Evolutionary conservation across 2,888 invertebrate genomes (phyloP).

Genomic region (Macrophya alboannulata): DNA sequence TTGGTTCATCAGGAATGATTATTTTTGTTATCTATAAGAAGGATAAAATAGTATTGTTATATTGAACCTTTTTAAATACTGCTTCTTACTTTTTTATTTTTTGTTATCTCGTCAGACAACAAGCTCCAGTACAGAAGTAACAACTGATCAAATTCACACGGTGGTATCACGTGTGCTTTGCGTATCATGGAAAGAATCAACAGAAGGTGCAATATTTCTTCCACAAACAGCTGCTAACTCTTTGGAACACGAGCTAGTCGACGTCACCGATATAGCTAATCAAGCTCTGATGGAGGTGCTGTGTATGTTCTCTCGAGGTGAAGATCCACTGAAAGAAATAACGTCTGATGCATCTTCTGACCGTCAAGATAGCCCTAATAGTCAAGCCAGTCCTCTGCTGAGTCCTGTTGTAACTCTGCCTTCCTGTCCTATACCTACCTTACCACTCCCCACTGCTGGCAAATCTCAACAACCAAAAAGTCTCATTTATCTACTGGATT

Average conservation of each 20-base stretch:
- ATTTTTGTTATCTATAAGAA: not conserved
- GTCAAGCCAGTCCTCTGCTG: conserved; percentile 79
- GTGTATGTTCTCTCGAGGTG: conserved; percentile 82
- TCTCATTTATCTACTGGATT: conserved; percentile 83
- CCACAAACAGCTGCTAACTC: conserved; percentile 79
- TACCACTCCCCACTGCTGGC: conserved; percentile 77
- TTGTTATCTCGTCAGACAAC: conserved; percentile 70
- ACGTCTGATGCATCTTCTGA: conserved; percentile 78
- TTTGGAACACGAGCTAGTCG: conserved; percentile 60
- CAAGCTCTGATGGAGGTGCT: conserved; percentile 87
- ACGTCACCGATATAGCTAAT: conserved; percentile 72
- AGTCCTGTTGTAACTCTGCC: conserved; percentile 77
- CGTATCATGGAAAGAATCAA: conserved; percentile 85
- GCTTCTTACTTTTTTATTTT: not conserved
- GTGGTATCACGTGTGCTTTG: conserved; percentile 87
- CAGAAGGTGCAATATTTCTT: conserved; percentile 80
- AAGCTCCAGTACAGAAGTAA: conserved; percentile 82
- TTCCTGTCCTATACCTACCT: conserved; percentile 80
- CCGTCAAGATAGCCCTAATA: conserved; percentile 78
- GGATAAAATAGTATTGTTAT: not conserved
- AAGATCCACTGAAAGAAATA: conserved; percentile 82
- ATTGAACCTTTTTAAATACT: not conserved
- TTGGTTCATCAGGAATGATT: not conserved
- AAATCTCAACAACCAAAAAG: conserved; percentile 76
- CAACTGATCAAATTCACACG: conserved; percentile 85